phyloP scores from a whole-genome alignment of 1,140 invertebrate species.

The Tetragnatha versicolor region DNA sequence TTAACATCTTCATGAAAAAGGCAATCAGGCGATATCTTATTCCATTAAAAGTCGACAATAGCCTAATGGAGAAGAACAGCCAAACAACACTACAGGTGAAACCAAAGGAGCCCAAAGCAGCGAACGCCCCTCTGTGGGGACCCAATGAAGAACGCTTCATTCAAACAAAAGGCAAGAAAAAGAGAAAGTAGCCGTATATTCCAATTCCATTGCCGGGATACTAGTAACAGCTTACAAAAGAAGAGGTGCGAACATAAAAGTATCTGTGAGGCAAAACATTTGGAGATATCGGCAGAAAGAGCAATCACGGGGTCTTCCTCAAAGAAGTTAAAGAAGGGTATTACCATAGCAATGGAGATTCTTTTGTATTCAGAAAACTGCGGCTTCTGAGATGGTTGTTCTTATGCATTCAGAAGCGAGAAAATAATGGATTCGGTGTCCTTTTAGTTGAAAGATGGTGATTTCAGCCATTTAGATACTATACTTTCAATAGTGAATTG shows the following conservation, averaged over 20 bases:
- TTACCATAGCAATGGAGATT: conserved; percentile 16
- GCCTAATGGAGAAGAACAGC: no score
- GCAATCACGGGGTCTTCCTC: conserved; percentile 1
- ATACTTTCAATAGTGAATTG: no score
- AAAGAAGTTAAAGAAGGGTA: background rate
- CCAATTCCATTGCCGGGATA: background rate
- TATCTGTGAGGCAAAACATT: background rate
- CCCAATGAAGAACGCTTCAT: no score
- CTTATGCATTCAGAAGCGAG: conserved; percentile 4
- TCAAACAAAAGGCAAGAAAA: background rate
- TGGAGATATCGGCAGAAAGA: background rate
- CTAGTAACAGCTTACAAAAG: background rate
- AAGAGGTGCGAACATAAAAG: background rate
- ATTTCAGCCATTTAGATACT: no score
- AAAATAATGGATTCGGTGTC: background rate
- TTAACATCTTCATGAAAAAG: no score
- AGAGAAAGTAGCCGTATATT: background rate
- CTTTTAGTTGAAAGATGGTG: background rate
- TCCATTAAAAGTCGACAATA: no score
- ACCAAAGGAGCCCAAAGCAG: no score
- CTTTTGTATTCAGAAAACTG: conserved; percentile 9
- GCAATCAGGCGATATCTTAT: no score
- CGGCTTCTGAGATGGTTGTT: background rate
- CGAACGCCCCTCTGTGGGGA: no score
- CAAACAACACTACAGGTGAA: no score